These are phyloP conservation scores for Chionis minor DNA, from an alignment of 2,113 vertebrate species.

Conservation along the genomic window DNA sequence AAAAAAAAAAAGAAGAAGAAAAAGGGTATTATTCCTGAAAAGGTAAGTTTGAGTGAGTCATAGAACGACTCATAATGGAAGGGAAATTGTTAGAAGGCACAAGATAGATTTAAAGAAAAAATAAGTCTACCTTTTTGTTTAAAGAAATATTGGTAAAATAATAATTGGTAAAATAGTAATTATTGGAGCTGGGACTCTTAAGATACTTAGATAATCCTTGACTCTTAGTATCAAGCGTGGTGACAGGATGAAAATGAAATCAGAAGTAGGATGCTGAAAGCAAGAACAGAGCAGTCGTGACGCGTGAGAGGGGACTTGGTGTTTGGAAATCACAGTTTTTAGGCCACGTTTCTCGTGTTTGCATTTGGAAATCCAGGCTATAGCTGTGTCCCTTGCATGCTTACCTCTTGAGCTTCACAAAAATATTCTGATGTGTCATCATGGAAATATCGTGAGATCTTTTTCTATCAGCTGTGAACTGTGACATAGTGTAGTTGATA, in stretches of 20 bases:
- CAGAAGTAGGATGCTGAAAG: neutral
- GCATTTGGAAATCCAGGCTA: neutral
- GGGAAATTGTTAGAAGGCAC: neutral
- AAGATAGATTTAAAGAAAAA: neutral
- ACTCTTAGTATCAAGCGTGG: neutral
- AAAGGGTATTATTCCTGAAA: neutral
- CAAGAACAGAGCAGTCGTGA: neutral
- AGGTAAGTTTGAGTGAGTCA: neutral
- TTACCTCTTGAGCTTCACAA: neutral
- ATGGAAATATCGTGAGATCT: neutral
- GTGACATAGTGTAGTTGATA: neutral
- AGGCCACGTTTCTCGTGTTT: neutral
- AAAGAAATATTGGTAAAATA: neutral
- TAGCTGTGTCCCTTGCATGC: accelerated
- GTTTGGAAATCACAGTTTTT: neutral
- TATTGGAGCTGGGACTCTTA: neutral
- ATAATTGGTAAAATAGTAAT: neutral
- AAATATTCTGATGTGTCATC: neutral
- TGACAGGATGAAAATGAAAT: neutral
- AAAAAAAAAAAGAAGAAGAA: neutral
- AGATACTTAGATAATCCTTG: neutral
- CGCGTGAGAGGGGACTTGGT: neutral
- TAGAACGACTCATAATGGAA: neutral
- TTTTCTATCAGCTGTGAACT: neutral
- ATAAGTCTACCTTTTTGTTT: neutral